Base-by-base conservation (phyloP, 2,888 invertebrate species). In the Cryptocephalus primarius region DNA sequence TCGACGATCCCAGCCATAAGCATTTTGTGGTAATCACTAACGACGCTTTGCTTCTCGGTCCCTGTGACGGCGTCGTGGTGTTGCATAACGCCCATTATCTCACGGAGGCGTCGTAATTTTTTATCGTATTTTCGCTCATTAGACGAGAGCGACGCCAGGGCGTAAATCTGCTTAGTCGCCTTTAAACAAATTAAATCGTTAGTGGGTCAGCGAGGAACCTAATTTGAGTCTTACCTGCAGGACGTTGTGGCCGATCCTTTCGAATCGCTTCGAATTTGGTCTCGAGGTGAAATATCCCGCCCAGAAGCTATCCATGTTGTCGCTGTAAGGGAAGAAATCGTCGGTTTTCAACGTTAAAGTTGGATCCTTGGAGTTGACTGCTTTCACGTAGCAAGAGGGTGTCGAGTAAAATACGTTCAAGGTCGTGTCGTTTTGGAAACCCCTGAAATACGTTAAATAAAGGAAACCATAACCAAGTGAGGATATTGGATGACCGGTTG, bases 1-100 rank as follows among this genome's bases (percentile, higher is more conserved):
- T 77, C 74, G 0, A 72, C 71, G 0, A 85, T 49, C 10, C 48
- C 92, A 8, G 75, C 66, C 43, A 77, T 72, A 8, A 96, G 68
- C 36, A 88, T 67, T 9, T 82, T 71, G 32, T 85, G 82, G 66
- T 97, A 97, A 69, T 97, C 95, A 42, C 80, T 66, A 0, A 93
- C 85, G 0, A 97, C 85, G 65, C 84, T 76, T 66, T 91, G 79
- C 65, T 89, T 85, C 63, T 87, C 88, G 0, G 89, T 89, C 2
- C 88, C 88, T 0, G 89, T 88, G 1, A 94, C 80, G 12, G 77
- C 89, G 65, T 95, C 93, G 63, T 95, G 94, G 63, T 95, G 94
- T 64, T 94, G 93, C 83, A 87, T 82, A 1, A 86, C 71, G 4
- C 85, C 87, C 82, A 88, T 82, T 0, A 80, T 81, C 53, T 82